Conservation (phyloP, 2,888 invertebrate genomes). For the Oscheius sp. region DNA sequence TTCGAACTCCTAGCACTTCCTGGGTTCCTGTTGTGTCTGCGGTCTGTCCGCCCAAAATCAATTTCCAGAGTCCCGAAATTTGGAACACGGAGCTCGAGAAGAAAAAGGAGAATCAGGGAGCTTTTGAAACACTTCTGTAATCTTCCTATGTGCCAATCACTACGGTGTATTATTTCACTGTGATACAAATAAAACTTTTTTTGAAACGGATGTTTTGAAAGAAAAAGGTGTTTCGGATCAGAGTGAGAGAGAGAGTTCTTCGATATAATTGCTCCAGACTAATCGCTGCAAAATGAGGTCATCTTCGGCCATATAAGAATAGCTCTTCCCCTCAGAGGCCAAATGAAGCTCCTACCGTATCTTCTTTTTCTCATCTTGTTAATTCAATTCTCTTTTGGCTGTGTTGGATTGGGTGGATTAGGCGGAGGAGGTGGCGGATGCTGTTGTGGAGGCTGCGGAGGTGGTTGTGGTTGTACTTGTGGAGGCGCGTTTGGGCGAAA, state of each 20-base stretch:
- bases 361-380: neutral
- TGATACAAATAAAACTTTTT: neutral
- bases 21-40: neutral
- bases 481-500: constrained; percentile 9
- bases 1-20: neutral
- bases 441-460: neutral
- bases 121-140: neutral
- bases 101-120: neutral
- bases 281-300: neutral
- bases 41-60: neutral
- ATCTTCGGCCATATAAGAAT: neutral
- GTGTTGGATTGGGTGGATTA: neutral
- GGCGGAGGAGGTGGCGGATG: constrained; percentile 1
- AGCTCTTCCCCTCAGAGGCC: neutral
- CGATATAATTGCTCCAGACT: neutral
- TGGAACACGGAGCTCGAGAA: constrained; percentile 10
- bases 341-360: neutral
- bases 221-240: neutral
- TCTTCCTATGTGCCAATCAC: neutral
- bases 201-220: neutral
- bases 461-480: neutral
- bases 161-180: neutral
- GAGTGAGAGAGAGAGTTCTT: neutral
- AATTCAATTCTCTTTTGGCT: neutral
- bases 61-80: constrained; percentile 6